phyloP scores from a whole-genome alignment of 2,113 vertebrate genomes.

The Casuarius casuarius region DNA sequence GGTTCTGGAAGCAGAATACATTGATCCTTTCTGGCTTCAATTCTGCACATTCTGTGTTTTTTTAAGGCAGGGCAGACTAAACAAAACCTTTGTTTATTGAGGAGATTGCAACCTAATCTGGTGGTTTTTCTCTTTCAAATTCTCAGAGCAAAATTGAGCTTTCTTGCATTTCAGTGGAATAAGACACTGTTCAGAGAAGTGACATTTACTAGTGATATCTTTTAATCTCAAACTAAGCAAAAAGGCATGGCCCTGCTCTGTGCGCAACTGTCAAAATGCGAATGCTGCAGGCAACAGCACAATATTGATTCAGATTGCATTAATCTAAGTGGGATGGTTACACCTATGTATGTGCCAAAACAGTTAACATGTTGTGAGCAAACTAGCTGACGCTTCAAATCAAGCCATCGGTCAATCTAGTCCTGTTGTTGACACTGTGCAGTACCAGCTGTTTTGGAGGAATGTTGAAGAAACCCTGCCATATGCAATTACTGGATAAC shows the following conservation, averaged over 20 bases:
- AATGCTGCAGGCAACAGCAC: background rate
- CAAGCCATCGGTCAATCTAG: background rate
- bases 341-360: background rate
- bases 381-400: background rate
- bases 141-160: background rate
- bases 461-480: background rate
- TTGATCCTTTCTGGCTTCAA: background rate
- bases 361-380: background rate
- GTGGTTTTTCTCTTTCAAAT: background rate
- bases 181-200: background rate
- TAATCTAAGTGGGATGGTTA: background rate
- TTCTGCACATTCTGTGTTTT: background rate
- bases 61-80: background rate
- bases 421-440: background rate
- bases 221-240: background rate
- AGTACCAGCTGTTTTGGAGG: background rate
- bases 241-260: background rate
- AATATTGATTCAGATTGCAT: fast-evolving
- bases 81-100: background rate
- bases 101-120: background rate
- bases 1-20: background rate
- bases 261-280: background rate
- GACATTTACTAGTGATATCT: background rate
- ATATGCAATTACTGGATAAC: background rate
- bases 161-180: background rate